Conservation (phyloP, 2,888 invertebrate genomes). For the Seira sanloemensis region DNA sequence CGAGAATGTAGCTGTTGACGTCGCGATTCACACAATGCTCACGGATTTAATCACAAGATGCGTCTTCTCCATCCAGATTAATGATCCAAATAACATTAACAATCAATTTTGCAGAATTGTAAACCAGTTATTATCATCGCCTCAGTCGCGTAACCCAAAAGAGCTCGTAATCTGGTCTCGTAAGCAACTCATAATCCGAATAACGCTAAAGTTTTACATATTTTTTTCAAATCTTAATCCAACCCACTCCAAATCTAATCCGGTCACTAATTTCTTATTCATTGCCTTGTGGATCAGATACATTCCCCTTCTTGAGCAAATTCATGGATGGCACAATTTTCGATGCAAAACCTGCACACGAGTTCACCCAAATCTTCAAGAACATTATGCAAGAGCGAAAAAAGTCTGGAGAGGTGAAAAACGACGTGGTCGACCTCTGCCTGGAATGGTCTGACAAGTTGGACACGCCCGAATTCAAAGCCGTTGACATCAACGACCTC, state of each 20-base stretch:
- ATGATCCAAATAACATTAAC: neutral
- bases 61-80: constrained; percentile 57
- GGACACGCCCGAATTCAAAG: constrained; percentile 66
- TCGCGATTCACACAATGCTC: constrained; percentile 51
- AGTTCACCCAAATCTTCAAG: constrained; percentile 44
- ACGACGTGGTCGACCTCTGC: constrained; percentile 56
- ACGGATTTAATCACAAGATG: constrained; percentile 58
- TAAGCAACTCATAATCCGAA: constrained; percentile 13
- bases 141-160: neutral
- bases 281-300: constrained; percentile 28
- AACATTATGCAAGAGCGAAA: constrained; percentile 49
- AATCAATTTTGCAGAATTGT: constrained; percentile 54
- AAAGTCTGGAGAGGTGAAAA: constrained; percentile 35
- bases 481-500: constrained; percentile 26
- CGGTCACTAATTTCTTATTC: neutral
- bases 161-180: constrained; percentile 38
- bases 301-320: constrained; percentile 61
- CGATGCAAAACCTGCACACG: constrained; percentile 2
- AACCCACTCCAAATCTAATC: neutral
- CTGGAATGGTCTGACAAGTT: constrained; percentile 49
- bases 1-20: constrained; percentile 49
- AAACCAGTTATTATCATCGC: constrained; percentile 10
- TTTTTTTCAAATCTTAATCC: neutral
- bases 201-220: neutral
- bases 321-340: neutral